Base-by-base conservation (phyloP, 2,888 invertebrate genomes). In the Ormyrus thymus region DNA sequence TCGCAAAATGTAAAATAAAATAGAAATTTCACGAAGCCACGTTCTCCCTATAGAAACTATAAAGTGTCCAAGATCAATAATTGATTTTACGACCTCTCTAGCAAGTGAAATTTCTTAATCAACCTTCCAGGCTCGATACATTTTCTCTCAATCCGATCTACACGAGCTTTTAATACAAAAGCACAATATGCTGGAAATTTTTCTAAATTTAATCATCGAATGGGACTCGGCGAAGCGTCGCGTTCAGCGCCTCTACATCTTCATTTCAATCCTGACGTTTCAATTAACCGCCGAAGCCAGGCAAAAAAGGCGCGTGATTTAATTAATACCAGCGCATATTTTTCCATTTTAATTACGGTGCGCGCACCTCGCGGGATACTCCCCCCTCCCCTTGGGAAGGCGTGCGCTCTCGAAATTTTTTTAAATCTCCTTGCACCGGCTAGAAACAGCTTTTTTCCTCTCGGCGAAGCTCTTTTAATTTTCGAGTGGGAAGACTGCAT, bases 291-390 rank as follows among this genome's bases (percentile, higher is more conserved):
- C 6, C 6, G 66, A 65, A 74, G 29, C 59, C 50, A n/a, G 50
- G 45, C 29, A 55, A 73, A 71, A 51, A 58, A 6, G 6, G 10
- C 53, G 53, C 51, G 13, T 55, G 48, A 70, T 64, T 62, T 43
- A 76, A 76, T 76, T 76, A 70, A 69, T 62, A 46, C 8, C 0
- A 1, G 1, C 1, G 29, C 9, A 53, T 48, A 71, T 61, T 55
- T 15, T 53, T 51, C 58, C 64, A 56, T 65, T 53, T 66, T 65
- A 71, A 77, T 71, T 71, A 71, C n/a, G 45, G 29, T 29, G 29
- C 29, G 29, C 62, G 62, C 8, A 56, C 56, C 50, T 50, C 11
- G 45, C 7, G 46, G 29, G 8, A 72, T 72, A 53, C 7, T 65
- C 15, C 29, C 9, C 11, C 64, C 7, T n/a, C 62, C 46, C 43